Conservation (phyloP, 2,797 vertebrate genomes). For the Antennarius maculatus region DNA sequence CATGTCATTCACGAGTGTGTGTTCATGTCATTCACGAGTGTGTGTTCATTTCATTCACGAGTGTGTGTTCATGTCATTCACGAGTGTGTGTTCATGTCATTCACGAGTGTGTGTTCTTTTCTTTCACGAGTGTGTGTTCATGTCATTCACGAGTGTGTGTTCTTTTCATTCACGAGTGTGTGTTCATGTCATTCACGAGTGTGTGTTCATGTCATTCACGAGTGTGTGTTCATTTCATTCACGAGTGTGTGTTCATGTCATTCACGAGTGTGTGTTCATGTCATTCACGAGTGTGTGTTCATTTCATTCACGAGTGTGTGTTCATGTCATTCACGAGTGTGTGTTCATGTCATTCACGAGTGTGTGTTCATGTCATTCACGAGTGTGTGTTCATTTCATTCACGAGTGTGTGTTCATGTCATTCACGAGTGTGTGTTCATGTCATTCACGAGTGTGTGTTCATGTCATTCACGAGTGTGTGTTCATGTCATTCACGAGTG, state of each 20-base stretch:
- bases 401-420: background rate
- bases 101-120: background rate
- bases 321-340: background rate
- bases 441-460: background rate
- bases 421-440: background rate
- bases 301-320: background rate
- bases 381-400: background rate
- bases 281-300: background rate
- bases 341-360: background rate
- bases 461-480: constrained; percentile 1
- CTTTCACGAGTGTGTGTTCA: background rate
- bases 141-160: constrained; percentile 2
- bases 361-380: background rate
- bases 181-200: background rate
- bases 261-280: background rate
- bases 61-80: background rate
- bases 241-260: background rate
- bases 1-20: constrained; percentile 1
- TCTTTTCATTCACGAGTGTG: background rate
- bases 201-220: background rate
- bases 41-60: background rate
- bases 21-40: background rate
- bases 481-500: background rate
- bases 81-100: background rate
- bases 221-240: background rate